phyloP scores from a whole-genome alignment of 2,888 invertebrate species.

The Ecdyonurus torrentis region DNA sequence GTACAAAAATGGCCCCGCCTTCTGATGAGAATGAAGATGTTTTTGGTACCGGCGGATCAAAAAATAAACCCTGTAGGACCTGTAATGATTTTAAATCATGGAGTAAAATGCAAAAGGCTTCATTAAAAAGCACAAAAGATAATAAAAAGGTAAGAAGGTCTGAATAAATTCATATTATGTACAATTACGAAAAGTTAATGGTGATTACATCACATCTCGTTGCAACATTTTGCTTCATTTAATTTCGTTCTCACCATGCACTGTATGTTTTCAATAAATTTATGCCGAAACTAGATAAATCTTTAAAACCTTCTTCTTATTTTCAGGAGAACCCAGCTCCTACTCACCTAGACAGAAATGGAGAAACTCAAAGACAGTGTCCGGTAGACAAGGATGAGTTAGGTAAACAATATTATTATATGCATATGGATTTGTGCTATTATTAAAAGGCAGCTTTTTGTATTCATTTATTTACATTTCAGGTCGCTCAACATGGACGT shows the following conservation, averaged over 20 bases:
- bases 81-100: constrained; percentile 56
- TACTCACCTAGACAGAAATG: no score
- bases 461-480: constrained; percentile 3
- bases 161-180: no score
- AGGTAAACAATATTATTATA: constrained; percentile 26
- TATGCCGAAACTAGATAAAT: no score
- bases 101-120: constrained; percentile 43
- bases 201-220: no score
- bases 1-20: background rate
- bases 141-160: background rate
- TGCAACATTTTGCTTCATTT: no score
- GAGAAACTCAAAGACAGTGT: constrained; percentile 27
- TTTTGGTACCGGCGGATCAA: background rate
- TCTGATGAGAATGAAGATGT: background rate
- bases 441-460: background rate
- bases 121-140: constrained; percentile 18
- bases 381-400: constrained; percentile 62
- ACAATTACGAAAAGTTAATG: no score
- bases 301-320: no score
- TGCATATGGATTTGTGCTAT: no score
- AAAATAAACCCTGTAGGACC: constrained; percentile 39
- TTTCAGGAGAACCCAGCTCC: no score
- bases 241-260: no score
- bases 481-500: constrained; percentile 71
- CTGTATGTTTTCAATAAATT: no score